Base-by-base conservation (phyloP, 2,797 vertebrate species). In the Sciurus carolinensis region DNA sequence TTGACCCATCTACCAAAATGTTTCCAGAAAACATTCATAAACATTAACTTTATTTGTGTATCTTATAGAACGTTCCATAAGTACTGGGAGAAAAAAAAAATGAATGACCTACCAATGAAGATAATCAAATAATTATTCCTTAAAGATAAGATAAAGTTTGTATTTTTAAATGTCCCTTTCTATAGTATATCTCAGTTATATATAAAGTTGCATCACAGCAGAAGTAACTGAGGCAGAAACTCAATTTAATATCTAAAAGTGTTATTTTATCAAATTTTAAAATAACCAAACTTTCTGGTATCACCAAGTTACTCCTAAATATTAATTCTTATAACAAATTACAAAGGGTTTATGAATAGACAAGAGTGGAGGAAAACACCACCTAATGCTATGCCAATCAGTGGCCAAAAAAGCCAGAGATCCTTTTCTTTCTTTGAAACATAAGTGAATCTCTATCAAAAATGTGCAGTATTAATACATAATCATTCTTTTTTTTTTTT, bases 401-500 rank as follows among this genome's bases (percentile, higher is more conserved):
- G 30, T 30, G 24, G 72, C 72, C 84, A 84, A 88, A 82, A 50
- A 75, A 59, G 33, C 42, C 62, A 83, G 28, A 66, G 42, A 30
- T 33, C 26, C 80, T 66, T 44, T 39, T 17, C 17, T 62, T 81
- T 30, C 30, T 76, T 36, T 98, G 98, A 98, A 99, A 98, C 98
- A 99, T 98, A 98, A 98, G 98, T 99, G 98, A 98, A 98, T 98
- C 98, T 99, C 99, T 99, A 99, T 99, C 99, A 98, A 99, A 39
- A 99, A 99, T 99, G 98, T 98, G 98, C 98, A 98, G 98, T 99
- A 98, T 98, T 98, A 98, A 98, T 98, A 99, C 98, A 99, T 98
- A 98, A 98, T 98, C 98, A 98, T 98, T 98, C 98, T 98, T 98
- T 36, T 36, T 36, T 36, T 36, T 36, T 36, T 36, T 36, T 36